phyloP scores from a whole-genome alignment of 2,888 invertebrate species.

The Thymelicus lineola region DNA sequence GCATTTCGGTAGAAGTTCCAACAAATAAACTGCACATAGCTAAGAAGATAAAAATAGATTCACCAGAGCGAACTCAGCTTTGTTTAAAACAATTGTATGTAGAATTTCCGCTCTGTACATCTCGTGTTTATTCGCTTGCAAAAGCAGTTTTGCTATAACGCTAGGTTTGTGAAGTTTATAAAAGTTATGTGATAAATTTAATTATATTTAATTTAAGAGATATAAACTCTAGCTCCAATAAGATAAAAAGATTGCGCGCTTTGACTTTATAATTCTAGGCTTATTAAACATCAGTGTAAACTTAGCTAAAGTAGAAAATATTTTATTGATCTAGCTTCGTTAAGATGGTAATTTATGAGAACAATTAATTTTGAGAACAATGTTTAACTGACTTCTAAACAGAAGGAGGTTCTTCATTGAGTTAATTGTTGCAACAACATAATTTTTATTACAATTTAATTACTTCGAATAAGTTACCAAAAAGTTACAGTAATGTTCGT shows the following conservation, averaged over 20 bases:
- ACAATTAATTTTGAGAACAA: too few relatives aligned
- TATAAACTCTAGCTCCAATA: background rate
- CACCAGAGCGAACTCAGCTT: constrained; percentile 38
- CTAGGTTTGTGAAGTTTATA: constrained; percentile 31
- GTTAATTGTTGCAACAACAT: too few relatives aligned
- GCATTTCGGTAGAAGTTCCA: constrained; percentile 10
- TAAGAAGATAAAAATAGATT: constrained; percentile 38
- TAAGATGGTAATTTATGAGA: background rate
- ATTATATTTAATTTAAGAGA: constrained; percentile 9
- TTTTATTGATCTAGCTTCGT: background rate
- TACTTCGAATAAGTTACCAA: too few relatives aligned
- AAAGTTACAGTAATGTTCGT: too few relatives aligned
- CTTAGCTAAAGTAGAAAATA: background rate
- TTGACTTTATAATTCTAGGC: background rate
- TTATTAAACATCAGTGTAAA: background rate
- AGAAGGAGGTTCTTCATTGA: too few relatives aligned
- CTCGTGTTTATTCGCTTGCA: constrained; percentile 30
- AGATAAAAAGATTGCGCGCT: background rate
- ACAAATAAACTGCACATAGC: constrained; percentile 35
- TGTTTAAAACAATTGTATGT: constrained; percentile 38
- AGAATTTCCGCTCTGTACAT: constrained; percentile 33
- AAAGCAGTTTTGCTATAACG: constrained; percentile 27
- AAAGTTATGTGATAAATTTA: constrained; percentile 2
- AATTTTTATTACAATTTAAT: too few relatives aligned
- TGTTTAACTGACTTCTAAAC: too few relatives aligned